A percentile compares a stretch with the other conserved stretches of the same genome.
These are phyloP conservation scores for Phymatocera aterrima DNA, from an alignment of 2,888 invertebrate species.

Conservation along the genomic window DNA sequence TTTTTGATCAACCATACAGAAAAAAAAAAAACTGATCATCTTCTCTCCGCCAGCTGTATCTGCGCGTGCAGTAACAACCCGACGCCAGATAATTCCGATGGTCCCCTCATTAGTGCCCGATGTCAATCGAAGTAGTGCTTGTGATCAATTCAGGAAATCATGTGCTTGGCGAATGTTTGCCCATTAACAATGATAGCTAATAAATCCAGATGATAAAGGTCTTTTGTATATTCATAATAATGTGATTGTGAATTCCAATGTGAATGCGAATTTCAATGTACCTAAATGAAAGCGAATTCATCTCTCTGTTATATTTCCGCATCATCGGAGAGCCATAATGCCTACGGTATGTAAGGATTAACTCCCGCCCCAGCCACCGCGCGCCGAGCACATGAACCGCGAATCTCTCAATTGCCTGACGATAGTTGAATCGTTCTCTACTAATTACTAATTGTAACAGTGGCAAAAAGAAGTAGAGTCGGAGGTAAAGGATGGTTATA, in stretches of 20 bases:
- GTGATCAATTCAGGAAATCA: constrained; percentile 1
- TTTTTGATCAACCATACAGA: too few species aligned
- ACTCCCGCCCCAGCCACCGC: too few species aligned
- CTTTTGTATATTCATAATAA: constrained; percentile 4
- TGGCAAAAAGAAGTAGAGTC: too few species aligned
- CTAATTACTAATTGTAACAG: constrained; percentile 14
- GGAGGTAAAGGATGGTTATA: too few species aligned
- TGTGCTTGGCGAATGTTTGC: not conserved
- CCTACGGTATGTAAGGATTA: not conserved
- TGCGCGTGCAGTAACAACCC: not conserved
- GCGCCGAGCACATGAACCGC: too few species aligned
- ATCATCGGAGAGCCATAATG: not conserved
- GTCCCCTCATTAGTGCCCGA: constrained; percentile 21
- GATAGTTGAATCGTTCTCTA: not conserved
- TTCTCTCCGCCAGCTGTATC: too few species aligned
- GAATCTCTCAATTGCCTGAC: not conserved
- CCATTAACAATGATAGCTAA: not conserved
- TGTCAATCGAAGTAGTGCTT: not conserved
- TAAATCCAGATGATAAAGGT: constrained; percentile 10
- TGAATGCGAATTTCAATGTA: not conserved
- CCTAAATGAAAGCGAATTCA: not conserved
- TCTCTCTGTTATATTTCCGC: too few species aligned
- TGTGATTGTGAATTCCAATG: not conserved
- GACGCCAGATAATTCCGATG: not conserved
- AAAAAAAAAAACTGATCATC: too few species aligned